Conservation (phyloP, 2,113 vertebrate species). For the Datnioides undecimradiatus region DNA sequence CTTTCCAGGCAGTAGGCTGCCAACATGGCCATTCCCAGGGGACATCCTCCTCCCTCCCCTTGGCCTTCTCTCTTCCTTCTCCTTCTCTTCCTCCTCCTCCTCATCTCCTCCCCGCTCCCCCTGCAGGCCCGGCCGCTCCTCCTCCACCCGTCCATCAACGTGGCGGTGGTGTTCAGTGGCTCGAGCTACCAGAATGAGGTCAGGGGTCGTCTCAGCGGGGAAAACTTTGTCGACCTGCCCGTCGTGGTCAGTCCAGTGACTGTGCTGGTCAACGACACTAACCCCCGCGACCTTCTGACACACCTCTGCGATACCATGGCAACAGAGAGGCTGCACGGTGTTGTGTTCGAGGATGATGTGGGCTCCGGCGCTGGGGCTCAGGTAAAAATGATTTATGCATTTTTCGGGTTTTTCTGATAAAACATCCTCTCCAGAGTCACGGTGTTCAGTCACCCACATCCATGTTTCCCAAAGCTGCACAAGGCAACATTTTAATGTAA, state of each 20-base stretch:
- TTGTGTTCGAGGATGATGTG: conserved; percentile 95
- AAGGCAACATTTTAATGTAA: conserved; percentile 15
- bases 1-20: conserved; percentile 80
- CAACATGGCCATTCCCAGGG: conserved; percentile 81
- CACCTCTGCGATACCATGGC: conserved; percentile 92
- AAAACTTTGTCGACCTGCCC: conserved; percentile 94
- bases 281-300: conserved; percentile 94
- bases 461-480: conserved; percentile 22
- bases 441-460: conserved; percentile 40
- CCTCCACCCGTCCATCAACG: conserved; percentile 82
- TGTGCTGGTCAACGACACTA: conserved; percentile 93
- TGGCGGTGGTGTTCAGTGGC: conserved; percentile 93
- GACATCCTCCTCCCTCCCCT: conserved; percentile 64
- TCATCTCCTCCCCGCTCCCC: conserved; percentile 64
- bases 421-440: conserved; percentile 28
- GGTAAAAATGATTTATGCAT: conserved; percentile 50
- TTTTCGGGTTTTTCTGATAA: conserved; percentile 12
- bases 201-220: conserved; percentile 89
- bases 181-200: conserved; percentile 88
- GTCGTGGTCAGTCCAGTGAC: conserved; percentile 94
- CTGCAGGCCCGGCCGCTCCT: conserved; percentile 80
- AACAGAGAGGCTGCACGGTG: conserved; percentile 89
- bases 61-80: conserved; percentile 70
- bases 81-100: conserved; percentile 72
- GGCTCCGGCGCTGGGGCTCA: conserved; percentile 91